These are phyloP conservation scores for Rhynchomys soricoides DNA, from an alignment of 2,113 vertebrate genomes.

Conservation along the genomic window DNA sequence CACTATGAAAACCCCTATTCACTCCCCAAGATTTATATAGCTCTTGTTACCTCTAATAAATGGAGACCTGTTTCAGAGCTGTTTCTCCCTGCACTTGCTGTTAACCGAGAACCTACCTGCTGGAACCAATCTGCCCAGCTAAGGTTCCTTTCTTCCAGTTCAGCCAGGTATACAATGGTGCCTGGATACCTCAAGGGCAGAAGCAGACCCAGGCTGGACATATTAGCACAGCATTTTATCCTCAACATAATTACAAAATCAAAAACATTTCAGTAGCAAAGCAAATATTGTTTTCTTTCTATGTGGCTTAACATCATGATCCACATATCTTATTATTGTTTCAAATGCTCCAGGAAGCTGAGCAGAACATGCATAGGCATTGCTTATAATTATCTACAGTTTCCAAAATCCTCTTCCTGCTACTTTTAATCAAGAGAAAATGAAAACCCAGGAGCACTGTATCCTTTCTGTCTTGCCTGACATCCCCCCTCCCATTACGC, in stretches of 20 bases:
- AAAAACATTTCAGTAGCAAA: neutral
- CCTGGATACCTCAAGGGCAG: no score
- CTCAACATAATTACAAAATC: slow-evolving; percentile 8
- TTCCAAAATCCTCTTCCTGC: neutral
- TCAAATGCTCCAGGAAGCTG: neutral
- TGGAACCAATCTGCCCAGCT: no score
- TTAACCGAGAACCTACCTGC: no score
- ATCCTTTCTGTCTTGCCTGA: neutral
- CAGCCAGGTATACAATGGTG: no score
- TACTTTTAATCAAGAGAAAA: neutral
- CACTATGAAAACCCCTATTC: no score
- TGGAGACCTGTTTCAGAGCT: no score
- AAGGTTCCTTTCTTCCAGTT: no score
- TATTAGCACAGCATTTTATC: neutral
- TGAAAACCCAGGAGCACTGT: neutral
- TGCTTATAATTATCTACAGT: neutral
- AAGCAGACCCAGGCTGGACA: neutral
- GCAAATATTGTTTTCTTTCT: neutral
- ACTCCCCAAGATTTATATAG: no score
- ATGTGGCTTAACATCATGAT: neutral
- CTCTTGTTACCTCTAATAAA: no score
- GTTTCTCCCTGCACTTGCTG: no score
- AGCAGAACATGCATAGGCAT: neutral
- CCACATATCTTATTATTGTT: neutral
- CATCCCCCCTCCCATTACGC: fast-evolving